Conservation (phyloP, 2,113 vertebrate species). For the Hydrochoerus hydrochaeris region DNA sequence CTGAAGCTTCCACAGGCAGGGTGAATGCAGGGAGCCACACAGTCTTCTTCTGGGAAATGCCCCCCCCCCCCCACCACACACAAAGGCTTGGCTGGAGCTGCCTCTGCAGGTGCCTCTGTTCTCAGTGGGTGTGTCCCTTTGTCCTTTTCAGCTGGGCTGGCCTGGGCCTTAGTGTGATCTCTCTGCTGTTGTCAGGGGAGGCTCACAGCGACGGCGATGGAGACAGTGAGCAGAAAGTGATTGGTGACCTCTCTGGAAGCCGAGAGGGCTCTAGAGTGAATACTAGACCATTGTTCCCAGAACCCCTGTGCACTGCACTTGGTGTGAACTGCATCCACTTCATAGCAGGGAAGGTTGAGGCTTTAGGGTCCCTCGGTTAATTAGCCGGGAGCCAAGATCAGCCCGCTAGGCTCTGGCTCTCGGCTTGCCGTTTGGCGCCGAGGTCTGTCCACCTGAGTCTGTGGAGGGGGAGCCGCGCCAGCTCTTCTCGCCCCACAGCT, state of each 20-base stretch:
- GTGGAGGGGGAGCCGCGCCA: fast-evolving
- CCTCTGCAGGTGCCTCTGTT: background rate
- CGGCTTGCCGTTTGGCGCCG: fast-evolving
- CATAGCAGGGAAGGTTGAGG: background rate
- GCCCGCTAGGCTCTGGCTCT: background rate
- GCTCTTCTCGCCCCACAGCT: background rate
- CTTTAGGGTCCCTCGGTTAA: background rate
- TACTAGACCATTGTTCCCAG: background rate
- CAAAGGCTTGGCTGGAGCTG: background rate
- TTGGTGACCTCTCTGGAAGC: background rate
- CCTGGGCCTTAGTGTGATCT: background rate
- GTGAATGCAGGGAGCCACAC: background rate
- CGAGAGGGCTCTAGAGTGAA: background rate
- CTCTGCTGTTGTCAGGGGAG: fast-evolving
- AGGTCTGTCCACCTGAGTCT: background rate
- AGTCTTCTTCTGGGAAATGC: background rate
- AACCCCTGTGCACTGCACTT: fast-evolving
- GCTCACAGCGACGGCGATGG: fast-evolving
- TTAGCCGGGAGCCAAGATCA: background rate
- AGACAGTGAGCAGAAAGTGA: background rate
- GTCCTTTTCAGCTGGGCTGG: background rate
- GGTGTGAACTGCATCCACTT: background rate
- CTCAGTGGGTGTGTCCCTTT: background rate
- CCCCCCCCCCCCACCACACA: too few relatives aligned
- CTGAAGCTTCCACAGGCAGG: fast-evolving